A percentile compares a stretch with the other conserved stretches of the same genome.
Conservation (phyloP, 2,888 invertebrate genomes). For the Galeruca laticollis region DNA sequence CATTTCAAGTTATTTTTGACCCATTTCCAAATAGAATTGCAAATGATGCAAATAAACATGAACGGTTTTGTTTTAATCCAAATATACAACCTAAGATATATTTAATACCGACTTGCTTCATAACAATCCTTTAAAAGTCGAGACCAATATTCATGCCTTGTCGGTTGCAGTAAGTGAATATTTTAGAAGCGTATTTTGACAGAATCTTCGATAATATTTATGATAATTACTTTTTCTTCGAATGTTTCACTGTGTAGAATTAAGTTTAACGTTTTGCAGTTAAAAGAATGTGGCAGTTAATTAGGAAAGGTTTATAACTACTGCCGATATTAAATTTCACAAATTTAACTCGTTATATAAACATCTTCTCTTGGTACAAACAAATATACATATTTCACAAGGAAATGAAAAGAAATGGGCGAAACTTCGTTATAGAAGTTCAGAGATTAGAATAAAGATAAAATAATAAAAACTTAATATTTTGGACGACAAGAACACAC, state of each 20-base stretch:
- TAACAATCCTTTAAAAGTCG: conserved; percentile 3
- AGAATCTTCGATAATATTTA: conserved; percentile 5
- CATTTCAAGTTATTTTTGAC: too few species aligned
- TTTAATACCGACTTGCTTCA: neutral
- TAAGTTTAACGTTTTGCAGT: conserved; percentile 2
- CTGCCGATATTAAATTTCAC: neutral
- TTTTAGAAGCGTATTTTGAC: conserved; percentile 4
- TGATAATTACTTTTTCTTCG: conserved; percentile 7
- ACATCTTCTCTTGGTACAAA: neutral
- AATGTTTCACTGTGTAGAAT: neutral
- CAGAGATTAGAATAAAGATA: too few species aligned
- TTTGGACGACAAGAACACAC: too few species aligned
- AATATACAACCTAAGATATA: neutral
- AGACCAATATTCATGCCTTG: neutral
- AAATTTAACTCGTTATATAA: neutral
- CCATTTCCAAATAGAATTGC: too few species aligned
- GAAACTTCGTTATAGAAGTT: too few species aligned
- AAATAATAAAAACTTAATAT: too few species aligned
- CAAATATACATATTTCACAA: neutral
- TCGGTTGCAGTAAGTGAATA: neutral
- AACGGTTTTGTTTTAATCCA: too few species aligned
- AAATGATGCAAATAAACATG: too few species aligned
- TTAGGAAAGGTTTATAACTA: neutral
- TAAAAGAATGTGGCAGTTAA: conserved; percentile 5
- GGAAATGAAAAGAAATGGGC: too few species aligned